Evolutionary conservation across 2,113 vertebrate genomes (phyloP).

Genomic region (Myxocyprinus asiaticus): DNA sequence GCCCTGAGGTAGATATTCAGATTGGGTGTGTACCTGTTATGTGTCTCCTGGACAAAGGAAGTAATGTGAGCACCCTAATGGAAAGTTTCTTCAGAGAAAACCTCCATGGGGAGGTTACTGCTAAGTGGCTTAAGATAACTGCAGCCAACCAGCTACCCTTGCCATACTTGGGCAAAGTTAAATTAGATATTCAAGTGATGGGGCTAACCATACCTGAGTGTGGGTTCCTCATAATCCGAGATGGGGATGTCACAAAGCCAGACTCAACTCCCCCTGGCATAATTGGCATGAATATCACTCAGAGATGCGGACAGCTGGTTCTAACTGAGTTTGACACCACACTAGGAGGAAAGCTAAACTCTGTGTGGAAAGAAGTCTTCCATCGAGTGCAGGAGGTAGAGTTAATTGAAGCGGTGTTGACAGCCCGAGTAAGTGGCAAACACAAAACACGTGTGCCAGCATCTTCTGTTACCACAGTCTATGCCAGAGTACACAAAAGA

Average conservation of each 20-base stretch:
- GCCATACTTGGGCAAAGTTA: slow-evolving; percentile 38
- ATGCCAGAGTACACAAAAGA: neutral
- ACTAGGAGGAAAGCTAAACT: no score
- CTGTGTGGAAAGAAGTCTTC: slow-evolving; percentile 9
- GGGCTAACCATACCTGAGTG: slow-evolving; percentile 21
- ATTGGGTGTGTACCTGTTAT: neutral
- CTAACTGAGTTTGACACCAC: slow-evolving; percentile 6
- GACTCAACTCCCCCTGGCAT: slow-evolving; percentile 12
- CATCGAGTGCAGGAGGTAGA: neutral
- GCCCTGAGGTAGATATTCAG: slow-evolving; percentile 30
- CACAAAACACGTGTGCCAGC: slow-evolving; percentile 24
- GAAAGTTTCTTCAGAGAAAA: slow-evolving; percentile 36
- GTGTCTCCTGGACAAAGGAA: slow-evolving; percentile 36
- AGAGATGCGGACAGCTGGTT: slow-evolving; percentile 23
- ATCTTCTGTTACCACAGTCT: slow-evolving; percentile 6
- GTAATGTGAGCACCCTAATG: slow-evolving; percentile 35
- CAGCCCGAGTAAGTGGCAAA: slow-evolving; percentile 24
- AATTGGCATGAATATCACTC: slow-evolving; percentile 38
- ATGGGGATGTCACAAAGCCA: neutral
- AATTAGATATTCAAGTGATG: slow-evolving; percentile 37
- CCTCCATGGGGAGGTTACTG: slow-evolving; percentile 2
- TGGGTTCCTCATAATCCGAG: neutral
- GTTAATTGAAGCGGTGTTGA: neutral
- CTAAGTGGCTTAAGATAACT: slow-evolving; percentile 38
- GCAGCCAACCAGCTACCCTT: no score